phyloP scores from a whole-genome alignment of 1,140 invertebrate genomes.

The Doryteuthis pealeii region DNA sequence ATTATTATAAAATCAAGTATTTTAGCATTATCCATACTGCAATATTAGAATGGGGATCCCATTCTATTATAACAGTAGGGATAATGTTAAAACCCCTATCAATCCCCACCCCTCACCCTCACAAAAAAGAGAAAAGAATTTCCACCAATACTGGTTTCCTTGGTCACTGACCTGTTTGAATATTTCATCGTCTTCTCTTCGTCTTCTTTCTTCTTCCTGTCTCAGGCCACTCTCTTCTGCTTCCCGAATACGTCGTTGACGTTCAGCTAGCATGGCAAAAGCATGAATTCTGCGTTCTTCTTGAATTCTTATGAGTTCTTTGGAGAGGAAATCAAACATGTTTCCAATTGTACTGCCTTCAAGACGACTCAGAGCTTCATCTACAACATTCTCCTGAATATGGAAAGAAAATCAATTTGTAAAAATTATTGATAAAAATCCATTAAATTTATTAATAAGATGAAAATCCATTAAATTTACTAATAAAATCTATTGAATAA shows the following conservation, averaged over 20 bases:
- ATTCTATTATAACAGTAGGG: too few relatives aligned
- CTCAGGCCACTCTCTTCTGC: constrained; percentile 71
- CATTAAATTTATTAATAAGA: too few relatives aligned
- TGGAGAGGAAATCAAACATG: constrained; percentile 73
- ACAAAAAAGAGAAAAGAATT: too few relatives aligned
- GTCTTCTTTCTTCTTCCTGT: constrained; percentile 69
- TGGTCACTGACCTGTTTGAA: constrained; percentile 67
- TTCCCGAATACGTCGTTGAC: constrained; percentile 70
- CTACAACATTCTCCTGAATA: constrained; percentile 53
- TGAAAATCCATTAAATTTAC: too few relatives aligned
- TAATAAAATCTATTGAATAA: too few relatives aligned
- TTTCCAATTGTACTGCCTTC: constrained; percentile 69
- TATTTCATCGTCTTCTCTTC: constrained; percentile 75
- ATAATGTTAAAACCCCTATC: too few relatives aligned
- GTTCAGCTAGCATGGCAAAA: constrained; percentile 70
- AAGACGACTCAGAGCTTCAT: constrained; percentile 54
- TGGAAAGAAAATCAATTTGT: background rate
- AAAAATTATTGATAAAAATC: too few relatives aligned
- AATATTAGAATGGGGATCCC: too few relatives aligned
- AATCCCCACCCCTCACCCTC: too few relatives aligned
- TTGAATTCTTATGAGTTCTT: constrained; percentile 72
- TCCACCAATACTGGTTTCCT: too few relatives aligned
- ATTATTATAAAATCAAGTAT: too few relatives aligned
- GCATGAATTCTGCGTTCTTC: constrained; percentile 75
- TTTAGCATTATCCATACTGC: too few relatives aligned